A percentile compares a stretch with the other conserved stretches of the same genome.
These are phyloP conservation scores for Epinotia brunnichana DNA, from an alignment of 2,888 invertebrate species.

Conservation along the genomic window DNA sequence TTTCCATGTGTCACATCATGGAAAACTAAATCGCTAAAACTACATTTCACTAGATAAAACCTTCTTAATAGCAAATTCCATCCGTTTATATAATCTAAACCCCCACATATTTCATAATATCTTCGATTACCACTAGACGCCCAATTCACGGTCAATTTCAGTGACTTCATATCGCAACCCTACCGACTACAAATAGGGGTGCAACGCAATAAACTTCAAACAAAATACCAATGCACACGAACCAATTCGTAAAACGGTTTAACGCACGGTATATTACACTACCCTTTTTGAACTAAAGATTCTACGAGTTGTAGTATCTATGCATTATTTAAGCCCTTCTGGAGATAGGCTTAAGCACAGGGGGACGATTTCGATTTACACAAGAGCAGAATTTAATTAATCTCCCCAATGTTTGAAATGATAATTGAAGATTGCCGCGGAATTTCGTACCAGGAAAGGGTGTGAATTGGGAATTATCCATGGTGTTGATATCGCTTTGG, in stretches of 20 bases:
- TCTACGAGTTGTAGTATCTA: neutral
- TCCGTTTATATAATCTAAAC: neutral
- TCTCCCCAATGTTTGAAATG: slow-evolving; percentile 64
- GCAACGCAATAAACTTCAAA: slow-evolving; percentile 41
- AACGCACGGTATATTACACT: slow-evolving; percentile 57
- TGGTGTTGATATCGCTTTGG: slow-evolving; percentile 46
- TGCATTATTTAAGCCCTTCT: neutral
- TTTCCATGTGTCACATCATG: too few relatives aligned
- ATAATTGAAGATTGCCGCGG: slow-evolving; percentile 70
- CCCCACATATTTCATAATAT: slow-evolving; percentile 16
- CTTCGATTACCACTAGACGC: slow-evolving; percentile 12
- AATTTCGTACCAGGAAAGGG: slow-evolving; percentile 59
- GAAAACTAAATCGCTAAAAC: too few relatives aligned
- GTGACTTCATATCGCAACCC: slow-evolving; percentile 37
- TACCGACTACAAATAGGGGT: slow-evolving; percentile 18
- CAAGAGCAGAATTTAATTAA: slow-evolving; percentile 72
- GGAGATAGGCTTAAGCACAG: neutral
- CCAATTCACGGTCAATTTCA: slow-evolving; percentile 39
- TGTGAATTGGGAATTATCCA: slow-evolving; percentile 47
- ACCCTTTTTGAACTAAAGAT: slow-evolving; percentile 39
- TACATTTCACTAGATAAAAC: neutral
- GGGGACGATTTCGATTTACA: slow-evolving; percentile 55
- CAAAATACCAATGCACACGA: slow-evolving; percentile 34
- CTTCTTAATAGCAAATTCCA: neutral
- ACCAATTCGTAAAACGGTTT: slow-evolving; percentile 49